Evolutionary conservation across 2,113 vertebrate genomes (phyloP).

Genomic region (Trematomus loennbergii): DNA sequence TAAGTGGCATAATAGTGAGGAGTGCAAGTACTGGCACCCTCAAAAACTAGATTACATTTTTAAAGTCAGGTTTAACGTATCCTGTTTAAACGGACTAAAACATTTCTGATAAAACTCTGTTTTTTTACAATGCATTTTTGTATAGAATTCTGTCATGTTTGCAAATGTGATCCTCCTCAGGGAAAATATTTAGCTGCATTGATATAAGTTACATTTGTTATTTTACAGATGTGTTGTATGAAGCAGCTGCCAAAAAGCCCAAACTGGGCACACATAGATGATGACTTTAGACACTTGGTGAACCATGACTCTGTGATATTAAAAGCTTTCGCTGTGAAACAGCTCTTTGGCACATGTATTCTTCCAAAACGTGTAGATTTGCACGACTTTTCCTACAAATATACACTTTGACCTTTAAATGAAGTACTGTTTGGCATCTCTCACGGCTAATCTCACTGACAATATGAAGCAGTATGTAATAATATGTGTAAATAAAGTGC

Average conservation of each 20-base stretch:
- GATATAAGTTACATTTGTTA: not conserved
- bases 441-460: conserved; percentile 10
- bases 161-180: not conserved
- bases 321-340: conserved; percentile 23
- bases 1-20: conserved; percentile 54
- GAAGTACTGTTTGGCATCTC: conserved; percentile 22
- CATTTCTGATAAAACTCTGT: not conserved
- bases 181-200: conserved; percentile 4
- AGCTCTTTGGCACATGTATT: not conserved
- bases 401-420: not conserved
- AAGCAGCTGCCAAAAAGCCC: conserved; percentile 51
- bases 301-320: conserved; percentile 15
- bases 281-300: conserved; percentile 50
- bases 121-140: not conserved
- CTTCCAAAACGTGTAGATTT: not conserved
- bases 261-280: conserved; percentile 6
- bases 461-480: too few relatives aligned
- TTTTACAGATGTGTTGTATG: conserved; percentile 13
- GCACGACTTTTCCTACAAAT: not conserved
- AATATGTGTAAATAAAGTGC: conserved; percentile 22
- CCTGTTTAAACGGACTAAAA: not conserved
- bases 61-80: not conserved
- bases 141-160: not conserved
- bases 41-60: not conserved
- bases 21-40: conserved; percentile 51